Evolutionary conservation across 2,113 vertebrate genomes (phyloP).

Genomic region (Zosterops borbonicus): DNA sequence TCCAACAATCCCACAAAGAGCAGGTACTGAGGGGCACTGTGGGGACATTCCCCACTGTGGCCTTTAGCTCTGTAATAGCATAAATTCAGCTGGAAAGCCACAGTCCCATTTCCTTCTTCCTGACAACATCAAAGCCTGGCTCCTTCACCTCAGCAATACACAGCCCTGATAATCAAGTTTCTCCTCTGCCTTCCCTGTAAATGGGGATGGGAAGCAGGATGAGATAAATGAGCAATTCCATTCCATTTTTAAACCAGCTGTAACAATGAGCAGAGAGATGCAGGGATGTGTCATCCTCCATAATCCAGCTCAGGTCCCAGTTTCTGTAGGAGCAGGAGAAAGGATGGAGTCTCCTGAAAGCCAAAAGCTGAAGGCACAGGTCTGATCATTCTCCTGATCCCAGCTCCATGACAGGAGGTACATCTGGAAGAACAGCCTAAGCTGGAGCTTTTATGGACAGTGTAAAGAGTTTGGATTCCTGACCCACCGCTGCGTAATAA

Average conservation of each 20-base stretch:
- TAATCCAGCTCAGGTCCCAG: too few relatives aligned
- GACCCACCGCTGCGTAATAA: constrained; percentile 32
- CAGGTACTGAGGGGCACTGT: fast-evolving
- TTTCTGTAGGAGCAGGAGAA: fast-evolving
- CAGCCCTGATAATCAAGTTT: not conserved
- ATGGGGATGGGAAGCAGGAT: not conserved
- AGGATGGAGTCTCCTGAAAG: not conserved
- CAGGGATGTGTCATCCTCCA: not conserved
- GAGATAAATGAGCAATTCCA: not conserved
- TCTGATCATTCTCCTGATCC: not conserved
- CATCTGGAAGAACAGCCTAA: not conserved
- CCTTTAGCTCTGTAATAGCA: not conserved
- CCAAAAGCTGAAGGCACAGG: not conserved
- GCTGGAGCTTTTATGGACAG: not conserved
- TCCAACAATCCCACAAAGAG: not conserved
- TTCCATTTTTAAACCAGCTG: not conserved
- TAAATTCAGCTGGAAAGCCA: not conserved
- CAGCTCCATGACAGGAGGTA: not conserved
- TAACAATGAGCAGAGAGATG: not conserved
- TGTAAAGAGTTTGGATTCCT: constrained; percentile 12
- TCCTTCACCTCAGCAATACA: not conserved
- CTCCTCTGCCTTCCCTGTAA: not conserved
- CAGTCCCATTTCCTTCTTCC: not conserved
- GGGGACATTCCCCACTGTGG: not conserved
- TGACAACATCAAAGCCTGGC: not conserved